Evolutionary conservation across 2,797 vertebrate species (phyloP).

Genomic region (Manis pentadactyla): DNA sequence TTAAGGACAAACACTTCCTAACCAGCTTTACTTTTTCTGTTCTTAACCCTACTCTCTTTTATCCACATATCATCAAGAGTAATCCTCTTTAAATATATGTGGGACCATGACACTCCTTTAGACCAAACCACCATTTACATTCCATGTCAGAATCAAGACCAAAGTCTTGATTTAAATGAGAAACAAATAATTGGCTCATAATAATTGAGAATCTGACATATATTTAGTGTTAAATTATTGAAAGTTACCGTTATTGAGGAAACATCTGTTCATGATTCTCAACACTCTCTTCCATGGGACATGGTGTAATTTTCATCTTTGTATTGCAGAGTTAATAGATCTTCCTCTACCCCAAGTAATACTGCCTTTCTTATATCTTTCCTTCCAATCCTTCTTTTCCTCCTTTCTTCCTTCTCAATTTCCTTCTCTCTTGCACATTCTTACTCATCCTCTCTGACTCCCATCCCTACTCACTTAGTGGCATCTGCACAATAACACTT

Average conservation of each 20-base stretch:
- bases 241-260: not conserved
- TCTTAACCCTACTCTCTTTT: not conserved
- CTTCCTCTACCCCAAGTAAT: not conserved
- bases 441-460: not conserved
- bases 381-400: not conserved
- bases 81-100: not conserved
- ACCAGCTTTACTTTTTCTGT: not conserved
- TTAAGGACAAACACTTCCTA: not conserved
- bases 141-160: not conserved
- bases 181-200: not conserved
- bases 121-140: not conserved
- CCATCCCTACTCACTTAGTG: not conserved
- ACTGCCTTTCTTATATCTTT: not conserved
- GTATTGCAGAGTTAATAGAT: not conserved
- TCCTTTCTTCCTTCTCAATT: not conserved
- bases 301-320: not conserved
- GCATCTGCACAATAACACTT: not conserved
- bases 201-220: not conserved
- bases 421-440: not conserved
- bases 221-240: not conserved
- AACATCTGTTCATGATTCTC: not conserved
- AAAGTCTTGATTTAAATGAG: not conserved
- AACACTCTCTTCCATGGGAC: not conserved
- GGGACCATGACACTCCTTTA: not conserved
- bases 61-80: not conserved